These are phyloP conservation scores for Anas flavirostris DNA, from an alignment of 2,797 vertebrate genomes.

Conservation along the genomic window DNA sequence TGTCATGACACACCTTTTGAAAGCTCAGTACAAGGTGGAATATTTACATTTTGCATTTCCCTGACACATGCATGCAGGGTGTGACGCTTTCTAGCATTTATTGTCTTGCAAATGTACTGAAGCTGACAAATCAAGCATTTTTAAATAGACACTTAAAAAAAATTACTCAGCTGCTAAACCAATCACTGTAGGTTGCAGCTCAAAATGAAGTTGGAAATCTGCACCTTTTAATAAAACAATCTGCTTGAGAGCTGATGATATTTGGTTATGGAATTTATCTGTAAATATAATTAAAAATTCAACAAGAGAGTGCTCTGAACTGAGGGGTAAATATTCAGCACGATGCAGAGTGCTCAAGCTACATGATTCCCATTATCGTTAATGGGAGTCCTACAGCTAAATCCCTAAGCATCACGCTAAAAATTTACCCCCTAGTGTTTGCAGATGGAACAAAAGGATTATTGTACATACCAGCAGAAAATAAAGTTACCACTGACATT, in stretches of 20 bases:
- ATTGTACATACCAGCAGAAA: constrained; percentile 76
- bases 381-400: constrained; percentile 82
- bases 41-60: constrained; percentile 14
- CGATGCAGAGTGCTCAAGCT: constrained; percentile 70
- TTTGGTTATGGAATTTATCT: constrained; percentile 78
- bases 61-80: neutral
- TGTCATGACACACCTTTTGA: neutral
- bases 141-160: constrained; percentile 67
- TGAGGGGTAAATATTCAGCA: constrained; percentile 78
- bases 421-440: constrained; percentile 83
- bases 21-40: neutral
- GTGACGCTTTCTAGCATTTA: constrained; percentile 37
- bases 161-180: constrained; percentile 65
- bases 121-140: constrained; percentile 59
- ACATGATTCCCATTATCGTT: constrained; percentile 78
- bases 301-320: constrained; percentile 74
- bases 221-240: constrained; percentile 74
- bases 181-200: constrained; percentile 66
- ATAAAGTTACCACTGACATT: constrained; percentile 73
- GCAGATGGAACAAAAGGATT: constrained; percentile 81
- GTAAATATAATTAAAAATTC: constrained; percentile 84
- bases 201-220: constrained; percentile 72
- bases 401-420: constrained; percentile 71
- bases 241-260: constrained; percentile 71
- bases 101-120: constrained; percentile 40